Base-by-base conservation (phyloP, 2,888 invertebrate genomes). In the Agrochola litura region DNA sequence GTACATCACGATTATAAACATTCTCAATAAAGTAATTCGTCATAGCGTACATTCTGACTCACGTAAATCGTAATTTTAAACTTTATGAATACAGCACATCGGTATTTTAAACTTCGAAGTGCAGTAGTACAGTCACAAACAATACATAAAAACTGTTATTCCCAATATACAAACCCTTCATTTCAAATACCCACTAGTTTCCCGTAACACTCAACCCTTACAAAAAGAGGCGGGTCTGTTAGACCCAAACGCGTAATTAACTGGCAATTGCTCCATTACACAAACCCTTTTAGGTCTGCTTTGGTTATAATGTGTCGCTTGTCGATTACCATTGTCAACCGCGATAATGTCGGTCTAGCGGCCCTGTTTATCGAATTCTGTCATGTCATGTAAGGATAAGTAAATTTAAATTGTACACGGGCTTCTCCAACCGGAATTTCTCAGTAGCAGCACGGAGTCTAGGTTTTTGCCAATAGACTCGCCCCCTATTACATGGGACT, bases 221-320 rank as follows among this genome's bases (percentile, higher is more conserved):
- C 89, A 88, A 89, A 86, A 89, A 83, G 68, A 73, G 87, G 74
- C 78, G 84, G 87, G 84, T 83, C 84, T 84, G 82, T 67, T 70
- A 71, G 86, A 66, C 87, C 89, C 81, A 68, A 81, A 85, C 81
- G 86, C 90, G 92, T 93, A 94, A 94, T 94, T 94, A 94, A 93
- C 93, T 91, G 89, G 89, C 92, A 91, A 93, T 92, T 90, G 93
- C 88, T 91, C 93, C 92, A 93, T 94, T 94, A 92, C 90, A 91
- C 87, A 83, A 86, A 90, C 92, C 93, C 92, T 93, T 93, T 92
- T 90, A 91, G 91, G 90, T 87, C 85, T 85, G 79, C 67, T 76
- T 78, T 69, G 89, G 91, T 90, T 91, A 92, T 92, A 92, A 92
- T 90, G 91, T 92, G 92, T 90, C 91, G 90, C 88, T 88, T 88